Evolutionary conservation across 2,797 vertebrate species (phyloP).

Genomic region (Phyllotis vaccarum): DNA sequence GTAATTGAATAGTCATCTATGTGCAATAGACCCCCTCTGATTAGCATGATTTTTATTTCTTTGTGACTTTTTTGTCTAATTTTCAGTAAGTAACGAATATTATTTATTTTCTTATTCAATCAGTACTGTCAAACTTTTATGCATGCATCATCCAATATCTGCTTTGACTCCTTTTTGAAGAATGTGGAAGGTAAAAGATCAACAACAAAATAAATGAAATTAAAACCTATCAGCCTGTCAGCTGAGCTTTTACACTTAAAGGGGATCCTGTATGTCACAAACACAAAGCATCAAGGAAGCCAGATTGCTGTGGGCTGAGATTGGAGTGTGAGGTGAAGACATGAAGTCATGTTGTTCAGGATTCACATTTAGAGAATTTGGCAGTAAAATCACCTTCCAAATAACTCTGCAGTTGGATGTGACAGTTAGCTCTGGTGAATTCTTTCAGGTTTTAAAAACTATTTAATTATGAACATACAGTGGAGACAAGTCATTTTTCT

Average conservation of each 20-base stretch:
- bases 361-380: conserved; percentile 35
- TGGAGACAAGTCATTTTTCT: conserved; percentile 67
- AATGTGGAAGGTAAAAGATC: conserved; percentile 13
- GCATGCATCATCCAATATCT: background rate
- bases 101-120: background rate
- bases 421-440: conserved; percentile 57
- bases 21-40: background rate
- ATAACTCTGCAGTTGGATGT: conserved; percentile 41
- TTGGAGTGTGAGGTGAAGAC: background rate
- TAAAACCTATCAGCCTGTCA: background rate
- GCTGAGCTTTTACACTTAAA: background rate
- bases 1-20: background rate
- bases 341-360: background rate
- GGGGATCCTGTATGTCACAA: background rate
- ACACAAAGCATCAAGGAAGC: background rate
- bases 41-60: background rate
- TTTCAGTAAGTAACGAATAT: background rate
- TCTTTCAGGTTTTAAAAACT: conserved; percentile 63
- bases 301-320: conserved; percentile 32
- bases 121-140: background rate
- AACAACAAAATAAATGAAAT: conserved; percentile 51
- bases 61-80: conserved; percentile 9
- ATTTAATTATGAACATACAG: conserved; percentile 68
- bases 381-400: conserved; percentile 16
- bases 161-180: background rate